Conservation (phyloP, 2,113 vertebrate species). For the Labrus mixtus region DNA sequence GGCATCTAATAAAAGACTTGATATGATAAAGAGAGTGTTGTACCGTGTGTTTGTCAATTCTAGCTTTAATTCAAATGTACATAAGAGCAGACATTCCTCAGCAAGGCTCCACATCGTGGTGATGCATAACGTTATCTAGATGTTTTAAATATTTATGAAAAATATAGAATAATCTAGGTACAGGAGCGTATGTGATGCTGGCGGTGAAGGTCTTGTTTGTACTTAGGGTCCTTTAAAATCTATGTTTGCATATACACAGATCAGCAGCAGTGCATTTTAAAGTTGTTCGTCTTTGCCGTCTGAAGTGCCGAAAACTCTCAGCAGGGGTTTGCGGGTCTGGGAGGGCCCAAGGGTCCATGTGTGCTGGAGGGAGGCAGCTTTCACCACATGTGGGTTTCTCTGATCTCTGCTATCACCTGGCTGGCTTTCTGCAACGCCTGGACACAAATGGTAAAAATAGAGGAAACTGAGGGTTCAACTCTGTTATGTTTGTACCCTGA, state of each 20-base stretch:
- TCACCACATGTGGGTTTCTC: conserved; percentile 99
- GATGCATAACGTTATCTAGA: conserved; percentile 47
- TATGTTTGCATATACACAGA: conserved; percentile 82
- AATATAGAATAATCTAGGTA: conserved; percentile 52
- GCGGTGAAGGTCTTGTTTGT: conserved; percentile 31
- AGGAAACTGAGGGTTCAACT: background rate
- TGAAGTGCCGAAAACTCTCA: conserved; percentile 30
- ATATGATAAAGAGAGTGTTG: conserved; percentile 36
- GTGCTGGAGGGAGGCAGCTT: conserved; percentile 40
- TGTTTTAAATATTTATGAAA: conserved; percentile 66
- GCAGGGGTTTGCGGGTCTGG: conserved; percentile 23
- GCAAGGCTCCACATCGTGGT: conserved; percentile 66
- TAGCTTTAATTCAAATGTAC: conserved; percentile 78
- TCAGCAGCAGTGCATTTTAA: conserved; percentile 81
- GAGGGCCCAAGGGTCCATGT: conserved; percentile 9
- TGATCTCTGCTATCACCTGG: conserved; percentile 98
- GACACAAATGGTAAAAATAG: background rate
- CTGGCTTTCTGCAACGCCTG: conserved; percentile 98
- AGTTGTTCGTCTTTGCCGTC: conserved; percentile 74
- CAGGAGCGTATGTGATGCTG: conserved; percentile 26
- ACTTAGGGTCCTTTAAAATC: conserved; percentile 68
- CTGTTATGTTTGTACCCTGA: background rate
- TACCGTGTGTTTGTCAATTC: conserved; percentile 52
- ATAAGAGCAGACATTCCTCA: conserved; percentile 63
- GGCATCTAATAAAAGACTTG: conserved; percentile 13